Evolutionary conservation across 2,113 vertebrate species (phyloP).

Genomic region (Elephas maximus): DNA sequence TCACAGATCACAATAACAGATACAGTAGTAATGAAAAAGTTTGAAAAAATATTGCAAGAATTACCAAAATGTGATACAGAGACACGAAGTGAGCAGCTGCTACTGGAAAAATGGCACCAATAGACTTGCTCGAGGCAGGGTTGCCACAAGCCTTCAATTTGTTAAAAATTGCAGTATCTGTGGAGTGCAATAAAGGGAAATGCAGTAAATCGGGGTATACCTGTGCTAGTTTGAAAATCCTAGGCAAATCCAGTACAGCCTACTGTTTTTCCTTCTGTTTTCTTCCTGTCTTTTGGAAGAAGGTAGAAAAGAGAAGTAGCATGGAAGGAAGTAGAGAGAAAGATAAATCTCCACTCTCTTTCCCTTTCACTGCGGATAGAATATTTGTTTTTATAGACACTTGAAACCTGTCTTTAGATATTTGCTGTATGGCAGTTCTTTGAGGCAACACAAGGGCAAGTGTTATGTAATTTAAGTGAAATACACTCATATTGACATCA

Average conservation of each 20-base stretch:
- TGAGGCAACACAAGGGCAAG: background rate
- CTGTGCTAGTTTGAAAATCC: slow-evolving; percentile 14
- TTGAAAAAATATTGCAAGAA: too few relatives aligned
- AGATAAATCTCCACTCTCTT: background rate
- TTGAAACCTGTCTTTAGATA: slow-evolving; percentile 7
- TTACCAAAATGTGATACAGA: too few relatives aligned
- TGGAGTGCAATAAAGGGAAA: too few relatives aligned
- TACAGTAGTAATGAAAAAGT: too few relatives aligned
- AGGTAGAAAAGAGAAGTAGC: slow-evolving; percentile 37
- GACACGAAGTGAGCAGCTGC: too few relatives aligned
- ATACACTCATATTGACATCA: background rate
- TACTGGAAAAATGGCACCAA: too few relatives aligned
- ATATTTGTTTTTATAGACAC: slow-evolving; percentile 27
- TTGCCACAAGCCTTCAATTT: too few relatives aligned
- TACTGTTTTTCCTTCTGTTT: slow-evolving; percentile 22
- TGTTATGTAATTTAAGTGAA: slow-evolving; percentile 1
- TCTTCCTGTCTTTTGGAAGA: slow-evolving; percentile 15
- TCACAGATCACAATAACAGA: too few relatives aligned
- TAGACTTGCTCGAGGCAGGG: too few relatives aligned
- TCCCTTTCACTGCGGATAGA: background rate
- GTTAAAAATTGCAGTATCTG: too few relatives aligned
- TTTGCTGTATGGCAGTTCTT: slow-evolving; percentile 7
- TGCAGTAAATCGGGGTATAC: too few relatives aligned
- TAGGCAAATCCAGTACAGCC: background rate
- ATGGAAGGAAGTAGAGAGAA: background rate